Percentiles rank a stretch among this genome's conserved stretches.
Evolutionary conservation across 1,140 invertebrate genomes (phyloP).

Genomic region (Drosophila sulfurigaster): DNA sequence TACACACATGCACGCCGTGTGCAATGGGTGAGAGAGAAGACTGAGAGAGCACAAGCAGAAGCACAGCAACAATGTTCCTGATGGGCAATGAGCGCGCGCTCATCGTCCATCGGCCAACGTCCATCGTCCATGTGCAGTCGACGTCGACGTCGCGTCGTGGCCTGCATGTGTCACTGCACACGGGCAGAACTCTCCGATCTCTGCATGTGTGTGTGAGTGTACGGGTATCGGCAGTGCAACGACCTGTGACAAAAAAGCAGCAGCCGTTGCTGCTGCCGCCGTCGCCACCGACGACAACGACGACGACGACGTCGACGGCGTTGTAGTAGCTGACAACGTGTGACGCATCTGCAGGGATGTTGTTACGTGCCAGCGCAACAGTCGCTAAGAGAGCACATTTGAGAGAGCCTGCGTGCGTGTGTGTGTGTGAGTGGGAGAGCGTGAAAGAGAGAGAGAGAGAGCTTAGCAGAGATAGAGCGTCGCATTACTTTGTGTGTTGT

Average conservation of each 20-base stretch:
- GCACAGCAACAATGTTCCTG: slow-evolving; percentile 46
- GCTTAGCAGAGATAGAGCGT: slow-evolving; percentile 35
- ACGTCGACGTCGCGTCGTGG: slow-evolving; percentile 50
- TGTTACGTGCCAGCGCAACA: slow-evolving; percentile 65
- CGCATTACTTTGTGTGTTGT: slow-evolving; percentile 49
- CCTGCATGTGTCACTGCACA: slow-evolving; percentile 78
- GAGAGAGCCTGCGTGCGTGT: slow-evolving; percentile 13
- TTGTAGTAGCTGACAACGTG: slow-evolving; percentile 61
- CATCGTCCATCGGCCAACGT: slow-evolving; percentile 30
- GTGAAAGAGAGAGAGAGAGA: slow-evolving; percentile 18
- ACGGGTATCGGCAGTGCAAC: slow-evolving; percentile 66
- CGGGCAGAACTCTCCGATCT: slow-evolving; percentile 45
- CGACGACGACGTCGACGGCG: background rate
- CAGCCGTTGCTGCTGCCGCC: slow-evolving; percentile 45
- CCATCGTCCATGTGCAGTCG: slow-evolving; percentile 43
- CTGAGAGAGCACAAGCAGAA: slow-evolving; percentile 10
- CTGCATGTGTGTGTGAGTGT: slow-evolving; percentile 35
- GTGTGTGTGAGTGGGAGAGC: background rate
- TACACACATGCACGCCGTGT: slow-evolving; percentile 10
- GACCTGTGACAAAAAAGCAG: slow-evolving; percentile 81
- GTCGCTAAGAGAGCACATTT: slow-evolving; percentile 30
- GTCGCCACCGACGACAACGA: slow-evolving; percentile 20
- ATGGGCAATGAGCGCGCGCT: slow-evolving; percentile 30
- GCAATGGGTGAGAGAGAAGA: slow-evolving; percentile 11
- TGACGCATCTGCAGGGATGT: slow-evolving; percentile 79